phyloP scores from a whole-genome alignment of 2,797 vertebrate genomes.

The Chanos chanos region DNA sequence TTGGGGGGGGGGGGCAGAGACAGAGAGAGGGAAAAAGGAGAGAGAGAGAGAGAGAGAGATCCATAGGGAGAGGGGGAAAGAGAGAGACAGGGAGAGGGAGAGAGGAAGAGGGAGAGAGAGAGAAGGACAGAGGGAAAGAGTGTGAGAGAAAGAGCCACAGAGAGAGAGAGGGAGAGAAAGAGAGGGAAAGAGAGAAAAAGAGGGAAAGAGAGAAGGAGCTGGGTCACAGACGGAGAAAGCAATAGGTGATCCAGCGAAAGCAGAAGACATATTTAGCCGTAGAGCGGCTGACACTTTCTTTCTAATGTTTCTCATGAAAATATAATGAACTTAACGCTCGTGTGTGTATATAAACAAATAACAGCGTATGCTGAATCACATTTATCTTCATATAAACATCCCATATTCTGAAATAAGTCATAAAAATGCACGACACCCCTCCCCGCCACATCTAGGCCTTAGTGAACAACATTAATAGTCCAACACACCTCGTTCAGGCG shows the following conservation, averaged over 20 bases:
- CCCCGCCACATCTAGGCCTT: no score
- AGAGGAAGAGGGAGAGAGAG: not conserved
- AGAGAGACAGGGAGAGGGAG: no score
- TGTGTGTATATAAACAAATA: constrained; percentile 37
- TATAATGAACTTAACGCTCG: constrained; percentile 20
- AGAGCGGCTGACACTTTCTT: constrained; percentile 23
- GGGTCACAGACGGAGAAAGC: no score
- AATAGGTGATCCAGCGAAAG: no score
- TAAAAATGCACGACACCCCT: constrained; percentile 26
- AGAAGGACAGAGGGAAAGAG: not conserved
- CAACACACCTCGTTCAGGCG: not conserved
- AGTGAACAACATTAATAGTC: no score
- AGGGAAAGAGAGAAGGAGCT: constrained; percentile 21
- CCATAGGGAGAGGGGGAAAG: no score
- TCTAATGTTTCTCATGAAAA: constrained; percentile 22
- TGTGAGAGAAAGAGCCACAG: not conserved
- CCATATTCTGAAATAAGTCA: constrained; percentile 22
- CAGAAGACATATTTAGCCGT: no score
- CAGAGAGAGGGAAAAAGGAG: not conserved
- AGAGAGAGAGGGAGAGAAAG: not conserved
- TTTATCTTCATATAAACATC: constrained; percentile 40
- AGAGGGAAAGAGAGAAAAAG: constrained; percentile 17
- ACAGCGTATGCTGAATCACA: constrained; percentile 26
- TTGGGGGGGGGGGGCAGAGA: not conserved
- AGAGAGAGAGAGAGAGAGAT: no score